phyloP scores from a whole-genome alignment of 2,113 vertebrate species.

The Trinectes maculatus region DNA sequence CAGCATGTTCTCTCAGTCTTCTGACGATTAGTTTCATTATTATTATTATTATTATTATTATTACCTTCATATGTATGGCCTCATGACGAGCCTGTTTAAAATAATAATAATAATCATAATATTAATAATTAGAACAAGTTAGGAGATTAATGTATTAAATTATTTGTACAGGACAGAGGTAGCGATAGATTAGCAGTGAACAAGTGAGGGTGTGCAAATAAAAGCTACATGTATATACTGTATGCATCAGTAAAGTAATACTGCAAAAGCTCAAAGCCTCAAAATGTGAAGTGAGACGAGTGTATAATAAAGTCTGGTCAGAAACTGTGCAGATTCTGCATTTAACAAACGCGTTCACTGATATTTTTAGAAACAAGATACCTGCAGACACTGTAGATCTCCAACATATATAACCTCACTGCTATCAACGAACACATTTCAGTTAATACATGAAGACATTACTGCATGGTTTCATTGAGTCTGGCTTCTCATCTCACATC shows the following conservation, averaged over 20 bases:
- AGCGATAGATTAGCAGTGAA: neutral
- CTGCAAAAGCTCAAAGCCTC: neutral
- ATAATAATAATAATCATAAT: no score
- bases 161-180: constrained; percentile 16
- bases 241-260: neutral
- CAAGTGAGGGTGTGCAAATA: constrained; percentile 14
- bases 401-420: neutral
- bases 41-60: constrained; percentile 53
- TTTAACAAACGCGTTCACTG: neutral
- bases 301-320: neutral
- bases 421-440: neutral
- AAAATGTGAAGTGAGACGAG: no score
- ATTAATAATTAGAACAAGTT: no score
- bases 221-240: neutral
- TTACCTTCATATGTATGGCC: no score
- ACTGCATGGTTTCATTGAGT: neutral
- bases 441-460: neutral
- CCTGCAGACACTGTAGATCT: neutral
- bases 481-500: neutral
- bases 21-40: neutral
- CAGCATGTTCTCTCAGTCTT: no score
- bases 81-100: no score
- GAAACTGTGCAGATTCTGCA: neutral
- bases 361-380: neutral
- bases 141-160: neutral